Evolutionary conservation across 2,888 invertebrate genomes (phyloP).

Genomic region (Agrotis puta): DNA sequence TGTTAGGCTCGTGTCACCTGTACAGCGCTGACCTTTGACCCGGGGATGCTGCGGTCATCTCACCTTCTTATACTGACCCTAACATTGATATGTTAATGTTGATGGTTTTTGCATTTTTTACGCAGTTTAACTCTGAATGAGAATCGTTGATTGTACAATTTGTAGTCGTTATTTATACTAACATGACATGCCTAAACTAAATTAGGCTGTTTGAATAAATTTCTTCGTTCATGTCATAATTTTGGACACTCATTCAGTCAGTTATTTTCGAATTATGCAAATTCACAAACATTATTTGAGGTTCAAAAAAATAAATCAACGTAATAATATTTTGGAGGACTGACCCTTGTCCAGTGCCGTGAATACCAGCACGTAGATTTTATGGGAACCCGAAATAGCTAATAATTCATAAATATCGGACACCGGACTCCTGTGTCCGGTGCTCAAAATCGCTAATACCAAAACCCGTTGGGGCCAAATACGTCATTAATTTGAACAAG

Average conservation of each 20-base stretch:
- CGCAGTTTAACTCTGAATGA: conserved; percentile 52
- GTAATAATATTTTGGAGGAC: conserved; percentile 57
- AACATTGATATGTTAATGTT: conserved; percentile 63
- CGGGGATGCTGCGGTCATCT: conserved; percentile 69
- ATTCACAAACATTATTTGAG: conserved; percentile 31
- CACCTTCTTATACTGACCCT: conserved; percentile 59
- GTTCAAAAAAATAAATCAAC: conserved; percentile 50
- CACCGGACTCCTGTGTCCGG: conserved; percentile 76
- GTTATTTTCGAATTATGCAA: conserved; percentile 57
- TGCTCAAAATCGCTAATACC: conserved; percentile 73
- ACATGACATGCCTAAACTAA: conserved; percentile 51
- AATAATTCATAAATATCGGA: conserved; percentile 89
- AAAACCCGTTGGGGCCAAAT: conserved; percentile 84
- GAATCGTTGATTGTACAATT: conserved; percentile 54
- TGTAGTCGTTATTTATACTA: conserved; percentile 58
- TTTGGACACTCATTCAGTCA: conserved; percentile 44
- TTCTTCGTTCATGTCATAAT: conserved; percentile 61
- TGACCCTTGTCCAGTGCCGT: conserved; percentile 64
- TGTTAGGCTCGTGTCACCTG: conserved; percentile 66
- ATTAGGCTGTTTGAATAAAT: conserved; percentile 60
- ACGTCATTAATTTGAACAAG: conserved; percentile 77
- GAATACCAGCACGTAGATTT: conserved; percentile 73
- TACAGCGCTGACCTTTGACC: conserved; percentile 60
- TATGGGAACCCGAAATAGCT: conserved; percentile 84
- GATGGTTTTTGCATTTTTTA: conserved; percentile 56